Evolutionary conservation across 2,113 vertebrate species (phyloP).

Genomic region (Osmerus mordax): DNA sequence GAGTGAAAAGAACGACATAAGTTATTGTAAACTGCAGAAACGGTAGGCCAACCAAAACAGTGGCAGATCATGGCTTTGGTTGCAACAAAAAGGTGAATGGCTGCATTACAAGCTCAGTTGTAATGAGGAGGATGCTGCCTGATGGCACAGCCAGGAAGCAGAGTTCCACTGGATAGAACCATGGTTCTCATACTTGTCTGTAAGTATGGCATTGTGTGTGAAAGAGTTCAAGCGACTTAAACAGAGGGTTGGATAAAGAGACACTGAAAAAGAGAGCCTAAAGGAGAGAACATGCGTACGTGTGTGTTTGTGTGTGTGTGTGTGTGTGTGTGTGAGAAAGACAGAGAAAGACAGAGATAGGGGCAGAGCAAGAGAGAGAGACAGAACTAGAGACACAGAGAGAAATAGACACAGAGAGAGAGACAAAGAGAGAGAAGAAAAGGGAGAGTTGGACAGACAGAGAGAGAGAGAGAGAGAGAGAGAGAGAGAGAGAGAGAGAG

Average conservation of each 20-base stretch:
- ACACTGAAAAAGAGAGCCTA: background rate
- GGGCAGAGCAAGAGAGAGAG: background rate
- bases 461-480: background rate
- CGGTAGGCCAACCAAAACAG: conserved; percentile 31
- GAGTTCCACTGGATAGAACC: conserved; percentile 1
- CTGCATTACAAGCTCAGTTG: conserved; percentile 12
- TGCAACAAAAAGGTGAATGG: conserved; percentile 32
- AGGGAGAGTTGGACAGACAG: background rate
- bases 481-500: background rate
- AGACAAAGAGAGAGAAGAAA: background rate
- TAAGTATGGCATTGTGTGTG: background rate
- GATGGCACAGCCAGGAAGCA: conserved; percentile 26
- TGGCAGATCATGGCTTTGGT: conserved; percentile 20
- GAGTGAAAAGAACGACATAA: background rate
- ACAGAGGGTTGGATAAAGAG: background rate
- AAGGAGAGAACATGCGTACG: conserved; percentile 20
- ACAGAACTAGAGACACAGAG: background rate
- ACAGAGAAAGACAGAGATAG: background rate
- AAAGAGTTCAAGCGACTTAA: background rate
- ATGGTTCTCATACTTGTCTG: conserved; percentile 7
- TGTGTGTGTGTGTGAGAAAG: background rate
- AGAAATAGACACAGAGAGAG: background rate
- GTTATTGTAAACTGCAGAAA: conserved; percentile 23
- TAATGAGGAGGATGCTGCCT: conserved; percentile 13
- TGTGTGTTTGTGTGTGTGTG: no score